A percentile compares a stretch with the other conserved stretches of the same genome.
Conservation (phyloP, 2,797 vertebrate genomes). For the Phoeniculus purpureus region DNA sequence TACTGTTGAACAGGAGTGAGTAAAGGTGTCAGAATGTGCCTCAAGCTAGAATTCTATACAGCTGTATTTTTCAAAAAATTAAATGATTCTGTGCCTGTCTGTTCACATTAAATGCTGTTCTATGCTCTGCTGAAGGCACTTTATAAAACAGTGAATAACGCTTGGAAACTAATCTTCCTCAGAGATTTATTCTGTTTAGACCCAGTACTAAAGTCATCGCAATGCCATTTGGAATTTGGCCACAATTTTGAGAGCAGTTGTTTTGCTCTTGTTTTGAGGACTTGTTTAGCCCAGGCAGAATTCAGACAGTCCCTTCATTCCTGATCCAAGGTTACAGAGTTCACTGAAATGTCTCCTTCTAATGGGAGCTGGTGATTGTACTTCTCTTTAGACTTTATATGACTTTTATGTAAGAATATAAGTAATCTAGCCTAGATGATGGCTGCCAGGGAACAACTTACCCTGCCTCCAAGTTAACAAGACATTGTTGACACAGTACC, state of each 20-base stretch:
- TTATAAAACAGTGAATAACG: not conserved
- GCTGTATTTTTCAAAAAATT: not conserved
- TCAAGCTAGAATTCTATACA: not conserved
- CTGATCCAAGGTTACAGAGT: not conserved
- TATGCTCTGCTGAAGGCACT: not conserved
- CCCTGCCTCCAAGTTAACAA: not conserved
- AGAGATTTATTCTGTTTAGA: not conserved
- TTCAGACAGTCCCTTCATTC: not conserved
- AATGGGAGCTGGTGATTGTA: not conserved
- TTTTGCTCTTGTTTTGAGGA: not conserved
- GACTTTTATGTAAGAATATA: not conserved
- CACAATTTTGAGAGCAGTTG: not conserved
- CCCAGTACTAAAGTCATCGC: not conserved
- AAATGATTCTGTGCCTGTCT: not conserved
- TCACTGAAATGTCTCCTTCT: not conserved
- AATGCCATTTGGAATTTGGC: not conserved
- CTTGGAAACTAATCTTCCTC: not conserved
- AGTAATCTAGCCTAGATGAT: not conserved
- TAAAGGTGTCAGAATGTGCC: not conserved
- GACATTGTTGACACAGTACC: not conserved
- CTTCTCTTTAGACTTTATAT: not conserved
- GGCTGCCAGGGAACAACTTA: not conserved
- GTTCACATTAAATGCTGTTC: not conserved
- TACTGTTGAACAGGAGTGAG: not conserved
- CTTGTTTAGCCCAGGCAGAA: not conserved